Percentiles rank a stretch among this genome's conserved stretches.
Evolutionary conservation across 2,888 invertebrate species (phyloP).

Genomic region (Dynastes tityus): DNA sequence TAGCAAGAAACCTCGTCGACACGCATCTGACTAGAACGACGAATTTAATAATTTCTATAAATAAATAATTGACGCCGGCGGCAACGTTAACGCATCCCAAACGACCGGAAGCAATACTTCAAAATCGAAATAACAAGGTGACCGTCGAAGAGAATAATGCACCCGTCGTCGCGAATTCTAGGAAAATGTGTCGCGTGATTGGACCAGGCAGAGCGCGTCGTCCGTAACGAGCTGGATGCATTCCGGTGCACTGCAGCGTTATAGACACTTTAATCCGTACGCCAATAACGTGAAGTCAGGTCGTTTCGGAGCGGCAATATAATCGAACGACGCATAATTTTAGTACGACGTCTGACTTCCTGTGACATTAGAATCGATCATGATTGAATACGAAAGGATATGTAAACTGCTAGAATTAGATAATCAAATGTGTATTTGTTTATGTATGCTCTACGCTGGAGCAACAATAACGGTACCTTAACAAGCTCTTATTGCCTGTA

Average conservation of each 20-base stretch:
- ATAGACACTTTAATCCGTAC: too few species aligned
- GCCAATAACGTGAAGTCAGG: too few species aligned
- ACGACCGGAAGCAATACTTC: slow-evolving; percentile 14
- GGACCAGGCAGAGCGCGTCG: neutral
- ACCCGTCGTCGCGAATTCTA: neutral
- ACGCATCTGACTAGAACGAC: neutral
- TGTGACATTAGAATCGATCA: too few species aligned
- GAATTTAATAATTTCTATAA: slow-evolving; percentile 17
- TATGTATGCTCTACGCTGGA: too few species aligned
- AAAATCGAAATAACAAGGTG: slow-evolving; percentile 25
- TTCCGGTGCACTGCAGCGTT: neutral
- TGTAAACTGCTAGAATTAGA: too few species aligned
- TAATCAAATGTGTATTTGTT: too few species aligned
- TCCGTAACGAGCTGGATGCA: slow-evolving; percentile 14
- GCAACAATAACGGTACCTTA: too few species aligned
- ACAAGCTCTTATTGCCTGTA: too few species aligned
- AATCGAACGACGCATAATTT: too few species aligned
- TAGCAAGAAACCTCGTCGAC: slow-evolving; percentile 5
- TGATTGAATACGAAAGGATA: too few species aligned
- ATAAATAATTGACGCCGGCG: slow-evolving; percentile 20
- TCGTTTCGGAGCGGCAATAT: too few species aligned
- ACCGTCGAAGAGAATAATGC: slow-evolving; percentile 16
- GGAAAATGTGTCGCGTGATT: slow-evolving; percentile 17
- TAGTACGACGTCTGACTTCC: too few species aligned
- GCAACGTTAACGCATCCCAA: slow-evolving; percentile 15